Evolutionary conservation across 2,797 vertebrate species (phyloP).

Genomic region (Rhadinocentrus ornatus): DNA sequence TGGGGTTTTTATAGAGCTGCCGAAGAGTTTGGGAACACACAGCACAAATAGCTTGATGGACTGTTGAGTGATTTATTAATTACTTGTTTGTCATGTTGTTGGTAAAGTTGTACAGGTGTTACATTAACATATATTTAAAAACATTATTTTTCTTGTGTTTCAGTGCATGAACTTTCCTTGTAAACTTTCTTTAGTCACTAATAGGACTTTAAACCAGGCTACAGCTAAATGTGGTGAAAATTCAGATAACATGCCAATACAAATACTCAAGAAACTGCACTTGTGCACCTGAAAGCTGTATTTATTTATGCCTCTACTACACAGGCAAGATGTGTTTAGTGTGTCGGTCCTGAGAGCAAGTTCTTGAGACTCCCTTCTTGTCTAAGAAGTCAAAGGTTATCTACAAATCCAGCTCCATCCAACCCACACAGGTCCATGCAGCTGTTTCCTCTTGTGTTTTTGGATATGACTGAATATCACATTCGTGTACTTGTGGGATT

Average conservation of each 20-base stretch:
- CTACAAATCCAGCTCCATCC: constrained; percentile 50
- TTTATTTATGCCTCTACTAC: constrained; percentile 52
- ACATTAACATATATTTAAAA: constrained; percentile 51
- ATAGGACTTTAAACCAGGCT: too few relatives aligned
- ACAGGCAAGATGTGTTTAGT: constrained; percentile 60
- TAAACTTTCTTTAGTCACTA: background rate
- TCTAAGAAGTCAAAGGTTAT: constrained; percentile 78
- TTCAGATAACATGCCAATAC: constrained; percentile 27
- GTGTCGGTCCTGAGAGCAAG: constrained; percentile 56
- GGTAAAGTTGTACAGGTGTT: constrained; percentile 60
- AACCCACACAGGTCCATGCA: constrained; percentile 63
- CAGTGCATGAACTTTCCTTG: constrained; percentile 11
- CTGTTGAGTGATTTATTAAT: constrained; percentile 71
- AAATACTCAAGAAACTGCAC: constrained; percentile 56
- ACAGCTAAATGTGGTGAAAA: background rate
- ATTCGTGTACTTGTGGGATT: constrained; percentile 36
- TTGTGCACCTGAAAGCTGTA: constrained; percentile 67
- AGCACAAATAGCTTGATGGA: constrained; percentile 53
- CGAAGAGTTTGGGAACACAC: constrained; percentile 55
- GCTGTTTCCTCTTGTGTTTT: constrained; percentile 80
- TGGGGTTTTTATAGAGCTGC: constrained; percentile 62
- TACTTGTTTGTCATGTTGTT: constrained; percentile 60
- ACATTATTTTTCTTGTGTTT: constrained; percentile 27
- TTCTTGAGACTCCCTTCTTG: constrained; percentile 80
- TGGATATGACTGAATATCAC: constrained; percentile 46